These are phyloP conservation scores for Lycodopsis pacificus DNA, from an alignment of 2,797 vertebrate species.

Conservation along the genomic window DNA sequence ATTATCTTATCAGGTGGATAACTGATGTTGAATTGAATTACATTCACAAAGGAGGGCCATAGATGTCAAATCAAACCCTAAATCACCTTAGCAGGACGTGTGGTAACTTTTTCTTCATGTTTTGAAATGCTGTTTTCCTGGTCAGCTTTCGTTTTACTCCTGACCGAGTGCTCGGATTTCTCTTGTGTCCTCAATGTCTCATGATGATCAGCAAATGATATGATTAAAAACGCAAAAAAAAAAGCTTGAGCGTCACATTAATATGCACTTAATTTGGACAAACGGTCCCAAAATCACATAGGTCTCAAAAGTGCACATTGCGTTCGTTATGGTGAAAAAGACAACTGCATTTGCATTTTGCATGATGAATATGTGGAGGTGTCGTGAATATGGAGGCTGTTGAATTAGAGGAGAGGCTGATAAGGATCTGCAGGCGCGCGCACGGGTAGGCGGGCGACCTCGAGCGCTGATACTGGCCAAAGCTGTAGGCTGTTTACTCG, in stretches of 20 bases:
- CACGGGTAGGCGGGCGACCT: conserved; percentile 56
- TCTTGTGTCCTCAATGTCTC: conserved; percentile 21
- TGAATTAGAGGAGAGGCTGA: conserved; percentile 75
- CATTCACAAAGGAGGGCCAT: background rate
- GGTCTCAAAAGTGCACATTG: conserved; percentile 31
- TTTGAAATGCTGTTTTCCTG: conserved; percentile 29
- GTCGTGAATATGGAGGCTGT: conserved; percentile 84
- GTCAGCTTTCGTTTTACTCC: conserved; percentile 13
- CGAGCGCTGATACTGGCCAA: conserved; percentile 56
- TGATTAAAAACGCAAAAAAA: conserved; percentile 33
- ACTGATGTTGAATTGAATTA: conserved; percentile 15
- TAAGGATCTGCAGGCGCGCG: conserved; percentile 73
- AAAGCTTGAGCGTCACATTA: conserved; percentile 18
- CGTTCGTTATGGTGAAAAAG: conserved; percentile 57
- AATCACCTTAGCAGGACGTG: conserved; percentile 17
- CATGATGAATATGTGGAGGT: conserved; percentile 82
- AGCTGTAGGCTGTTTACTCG: conserved; percentile 64
- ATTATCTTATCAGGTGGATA: conserved; percentile 18
- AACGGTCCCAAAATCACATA: background rate
- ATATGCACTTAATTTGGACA: background rate
- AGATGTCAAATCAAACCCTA: conserved; percentile 41
- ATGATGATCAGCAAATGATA: conserved; percentile 56
- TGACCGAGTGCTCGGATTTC: conserved; percentile 23
- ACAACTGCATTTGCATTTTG: conserved; percentile 81
- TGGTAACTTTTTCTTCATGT: conserved; percentile 65